Evolutionary conservation across 2,888 invertebrate species (phyloP).

Genomic region (Norana najaformis): DNA sequence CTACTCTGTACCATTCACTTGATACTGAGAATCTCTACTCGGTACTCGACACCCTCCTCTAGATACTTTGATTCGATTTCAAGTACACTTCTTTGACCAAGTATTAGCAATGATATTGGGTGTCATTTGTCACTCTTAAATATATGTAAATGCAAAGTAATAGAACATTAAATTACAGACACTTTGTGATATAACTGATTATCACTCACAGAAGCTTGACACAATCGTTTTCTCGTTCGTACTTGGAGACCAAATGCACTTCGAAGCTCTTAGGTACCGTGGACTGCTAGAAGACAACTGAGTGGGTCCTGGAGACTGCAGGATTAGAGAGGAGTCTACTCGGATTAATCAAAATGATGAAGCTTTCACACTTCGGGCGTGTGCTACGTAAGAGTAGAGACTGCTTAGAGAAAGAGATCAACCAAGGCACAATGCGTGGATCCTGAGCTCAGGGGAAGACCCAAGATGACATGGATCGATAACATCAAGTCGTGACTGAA

Average conservation of each 20-base stretch:
- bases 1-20: not conserved
- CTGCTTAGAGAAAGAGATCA: too few species aligned
- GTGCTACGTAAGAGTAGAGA: too few species aligned
- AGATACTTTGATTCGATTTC: not conserved
- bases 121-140: not conserved
- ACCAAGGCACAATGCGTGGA: too few species aligned
- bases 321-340: too few species aligned
- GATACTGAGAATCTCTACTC: not conserved
- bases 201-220: not conserved
- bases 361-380: too few species aligned
- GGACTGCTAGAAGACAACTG: too few species aligned
- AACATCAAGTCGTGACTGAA: too few species aligned
- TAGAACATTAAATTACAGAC: not conserved
- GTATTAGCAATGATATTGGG: not conserved
- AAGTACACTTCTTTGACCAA: not conserved
- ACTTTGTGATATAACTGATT: not conserved
- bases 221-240: not conserved
- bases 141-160: not conserved
- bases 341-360: too few species aligned
- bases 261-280: not conserved
- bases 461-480: too few species aligned
- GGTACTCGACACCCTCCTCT: not conserved
- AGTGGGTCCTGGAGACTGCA: too few species aligned
- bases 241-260: not conserved
- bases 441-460: too few species aligned